These are phyloP conservation scores for Cisticola juncidis DNA, from an alignment of 2,113 vertebrate genomes.

Conservation along the genomic window DNA sequence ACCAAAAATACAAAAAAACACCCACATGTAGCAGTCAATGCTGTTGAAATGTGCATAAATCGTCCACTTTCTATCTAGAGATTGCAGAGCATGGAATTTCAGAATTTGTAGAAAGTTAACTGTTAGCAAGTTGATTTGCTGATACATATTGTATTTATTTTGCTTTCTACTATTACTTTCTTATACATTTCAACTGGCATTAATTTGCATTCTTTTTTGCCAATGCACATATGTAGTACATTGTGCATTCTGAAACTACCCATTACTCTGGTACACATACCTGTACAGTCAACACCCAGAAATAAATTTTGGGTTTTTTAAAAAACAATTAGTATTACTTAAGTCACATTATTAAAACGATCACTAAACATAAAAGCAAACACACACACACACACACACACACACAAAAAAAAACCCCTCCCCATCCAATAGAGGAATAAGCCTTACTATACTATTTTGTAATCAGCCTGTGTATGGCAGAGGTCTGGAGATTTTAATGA, in stretches of 20 bases:
- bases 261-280: conserved; percentile 53
- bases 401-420: neutral
- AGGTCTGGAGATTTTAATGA: neutral
- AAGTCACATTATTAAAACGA: neutral
- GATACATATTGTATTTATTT: neutral
- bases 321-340: neutral
- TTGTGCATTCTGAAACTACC: conserved; percentile 64
- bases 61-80: neutral
- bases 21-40: conserved; percentile 44
- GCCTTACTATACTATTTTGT: neutral
- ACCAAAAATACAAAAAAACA: conserved; percentile 42
- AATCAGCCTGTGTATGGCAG: neutral
- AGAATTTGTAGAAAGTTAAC: neutral
- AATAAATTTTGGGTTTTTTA: neutral
- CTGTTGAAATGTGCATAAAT: conserved; percentile 54
- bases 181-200: conserved; percentile 72
- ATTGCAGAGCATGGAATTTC: neutral
- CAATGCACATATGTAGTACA: conserved; percentile 50
- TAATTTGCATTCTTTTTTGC: conserved; percentile 74
- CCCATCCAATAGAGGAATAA: neutral
- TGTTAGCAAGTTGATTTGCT: neutral
- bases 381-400: neutral
- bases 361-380: neutral
- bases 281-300: conserved; percentile 26
- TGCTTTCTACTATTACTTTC: neutral